phyloP scores from a whole-genome alignment of 37 sponge, comb jelly and placozoan species.

The Bolinopsis microptera region DNA sequence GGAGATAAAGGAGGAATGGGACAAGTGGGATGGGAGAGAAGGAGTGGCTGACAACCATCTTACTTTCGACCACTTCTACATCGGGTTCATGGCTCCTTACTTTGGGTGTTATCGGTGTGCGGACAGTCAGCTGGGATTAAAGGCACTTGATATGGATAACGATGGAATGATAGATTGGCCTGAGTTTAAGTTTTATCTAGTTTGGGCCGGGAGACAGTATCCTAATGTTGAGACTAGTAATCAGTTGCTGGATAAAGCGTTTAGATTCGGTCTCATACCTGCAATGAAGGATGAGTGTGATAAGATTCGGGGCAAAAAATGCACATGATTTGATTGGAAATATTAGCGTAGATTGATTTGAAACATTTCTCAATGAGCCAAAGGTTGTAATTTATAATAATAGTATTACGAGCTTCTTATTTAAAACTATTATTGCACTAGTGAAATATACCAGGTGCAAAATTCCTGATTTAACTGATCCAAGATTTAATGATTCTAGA shows the following conservation, averaged over 20 bases:
- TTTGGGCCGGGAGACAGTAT: conserved; percentile 84
- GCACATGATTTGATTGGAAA: too few relatives aligned
- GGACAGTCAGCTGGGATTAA: conserved; percentile 70
- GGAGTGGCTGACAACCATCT: conserved; percentile 70
- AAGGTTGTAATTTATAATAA: too few relatives aligned
- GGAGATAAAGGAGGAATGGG: conserved; percentile 74
- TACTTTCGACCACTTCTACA: conserved; percentile 80
- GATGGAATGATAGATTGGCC: conserved; percentile 82
- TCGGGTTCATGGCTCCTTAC: conserved; percentile 86
- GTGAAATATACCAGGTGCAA: too few relatives aligned
- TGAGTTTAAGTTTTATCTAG: conserved; percentile 80
- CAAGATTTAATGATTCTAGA: too few relatives aligned
- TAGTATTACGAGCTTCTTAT: too few relatives aligned
- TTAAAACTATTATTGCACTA: too few relatives aligned
- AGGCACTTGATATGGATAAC: conserved; percentile 80
- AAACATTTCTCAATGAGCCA: too few relatives aligned
- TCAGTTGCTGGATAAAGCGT: conserved; percentile 71
- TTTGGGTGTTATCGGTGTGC: conserved; percentile 84
- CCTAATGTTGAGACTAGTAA: conserved; percentile 69
- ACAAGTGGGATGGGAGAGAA: conserved; percentile 73
- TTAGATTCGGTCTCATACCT: conserved; percentile 82
- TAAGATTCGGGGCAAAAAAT: not conserved
- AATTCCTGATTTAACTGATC: too few relatives aligned
- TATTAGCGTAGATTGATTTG: too few relatives aligned
- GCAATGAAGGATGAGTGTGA: conserved; percentile 76